These are phyloP conservation scores for Apodemus sylvaticus DNA, from an alignment of 2,113 vertebrate genomes.

Conservation along the genomic window DNA sequence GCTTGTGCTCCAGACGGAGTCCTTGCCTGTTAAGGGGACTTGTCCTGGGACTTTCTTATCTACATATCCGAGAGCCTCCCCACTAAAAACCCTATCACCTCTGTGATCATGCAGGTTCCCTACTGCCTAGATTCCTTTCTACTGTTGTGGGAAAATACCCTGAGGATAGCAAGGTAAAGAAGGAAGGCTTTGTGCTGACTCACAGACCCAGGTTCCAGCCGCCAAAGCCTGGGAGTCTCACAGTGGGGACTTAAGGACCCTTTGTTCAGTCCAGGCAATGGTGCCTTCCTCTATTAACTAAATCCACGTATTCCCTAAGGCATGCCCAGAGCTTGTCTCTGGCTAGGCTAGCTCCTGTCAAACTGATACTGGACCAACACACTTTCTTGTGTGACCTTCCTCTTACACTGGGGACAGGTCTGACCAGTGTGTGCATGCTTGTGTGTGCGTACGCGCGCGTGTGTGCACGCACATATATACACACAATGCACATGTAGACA, in stretches of 20 bases:
- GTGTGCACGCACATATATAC: too few relatives aligned
- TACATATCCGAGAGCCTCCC: background rate
- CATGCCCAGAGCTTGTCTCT: background rate
- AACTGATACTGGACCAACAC: too few relatives aligned
- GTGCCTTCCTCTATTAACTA: background rate
- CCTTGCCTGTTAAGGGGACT: background rate
- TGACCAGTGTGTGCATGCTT: background rate
- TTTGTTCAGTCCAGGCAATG: background rate
- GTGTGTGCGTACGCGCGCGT: background rate
- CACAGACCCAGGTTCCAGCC: background rate
- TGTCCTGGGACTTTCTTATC: background rate
- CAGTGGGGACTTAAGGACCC: background rate
- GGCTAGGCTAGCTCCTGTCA: background rate
- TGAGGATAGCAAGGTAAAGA: background rate
- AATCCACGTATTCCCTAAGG: background rate
- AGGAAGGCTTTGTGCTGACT: background rate
- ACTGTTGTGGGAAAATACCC: background rate
- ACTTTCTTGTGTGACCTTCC: background rate
- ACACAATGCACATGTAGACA: background rate
- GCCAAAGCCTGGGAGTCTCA: too few relatives aligned
- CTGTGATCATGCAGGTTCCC: background rate
- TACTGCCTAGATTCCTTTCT: background rate
- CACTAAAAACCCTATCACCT: background rate
- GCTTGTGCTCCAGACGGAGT: background rate
- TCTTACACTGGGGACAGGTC: background rate